phyloP scores from a whole-genome alignment of 2,113 vertebrate species.

The Podocnemis expansa region DNA sequence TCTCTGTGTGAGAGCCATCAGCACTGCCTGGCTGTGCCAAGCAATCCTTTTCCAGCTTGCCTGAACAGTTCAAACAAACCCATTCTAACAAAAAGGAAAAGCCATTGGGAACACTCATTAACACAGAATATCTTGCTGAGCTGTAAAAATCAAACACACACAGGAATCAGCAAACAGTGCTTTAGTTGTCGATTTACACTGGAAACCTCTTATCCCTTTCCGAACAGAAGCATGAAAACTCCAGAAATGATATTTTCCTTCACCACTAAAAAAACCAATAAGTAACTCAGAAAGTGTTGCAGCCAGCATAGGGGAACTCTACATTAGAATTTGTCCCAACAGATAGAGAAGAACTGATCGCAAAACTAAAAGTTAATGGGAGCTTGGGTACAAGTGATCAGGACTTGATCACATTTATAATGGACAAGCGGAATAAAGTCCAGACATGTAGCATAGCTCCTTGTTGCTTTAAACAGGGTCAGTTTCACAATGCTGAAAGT shows the following conservation, averaged over 20 bases:
- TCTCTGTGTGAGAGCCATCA: not conserved
- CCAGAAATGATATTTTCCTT: accelerated
- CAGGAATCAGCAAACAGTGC: not conserved
- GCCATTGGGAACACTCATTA: not conserved
- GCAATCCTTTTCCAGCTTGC: not conserved
- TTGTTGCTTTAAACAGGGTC: not conserved
- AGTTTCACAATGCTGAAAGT: not conserved
- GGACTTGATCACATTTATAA: not conserved
- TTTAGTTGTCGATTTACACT: not conserved
- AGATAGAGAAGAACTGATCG: not conserved
- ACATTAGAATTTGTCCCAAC: not conserved
- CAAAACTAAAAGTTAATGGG: not conserved
- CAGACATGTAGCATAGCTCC: not conserved
- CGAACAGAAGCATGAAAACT: accelerated
- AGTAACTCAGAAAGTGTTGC: not conserved
- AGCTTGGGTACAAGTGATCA: not conserved
- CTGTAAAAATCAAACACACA: not conserved
- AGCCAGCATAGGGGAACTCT: not conserved
- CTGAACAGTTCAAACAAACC: not conserved
- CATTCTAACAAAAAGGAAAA: not conserved
- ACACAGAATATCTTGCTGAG: not conserved
- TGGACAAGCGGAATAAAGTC: not conserved
- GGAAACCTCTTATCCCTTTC: not conserved
- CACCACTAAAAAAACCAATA: not conserved
- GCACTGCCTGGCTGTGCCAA: not conserved